Base-by-base conservation (phyloP, 2,113 vertebrate species). In the Sterrhoptilus dennistouni region DNA sequence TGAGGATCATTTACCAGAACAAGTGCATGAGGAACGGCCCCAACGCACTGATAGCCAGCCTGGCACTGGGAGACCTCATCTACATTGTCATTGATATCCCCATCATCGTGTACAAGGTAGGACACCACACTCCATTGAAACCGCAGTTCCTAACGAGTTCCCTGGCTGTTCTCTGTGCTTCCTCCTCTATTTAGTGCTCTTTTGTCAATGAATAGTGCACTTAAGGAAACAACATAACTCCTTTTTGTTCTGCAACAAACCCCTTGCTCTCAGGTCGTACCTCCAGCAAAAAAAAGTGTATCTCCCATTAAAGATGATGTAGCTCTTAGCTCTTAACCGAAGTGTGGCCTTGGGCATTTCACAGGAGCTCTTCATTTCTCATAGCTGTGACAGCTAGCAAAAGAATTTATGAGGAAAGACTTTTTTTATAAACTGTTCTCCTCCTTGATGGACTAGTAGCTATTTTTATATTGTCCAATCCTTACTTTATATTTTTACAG, bases 1-100 rank as follows among this genome's bases (percentile, higher is more conserved):
- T 99, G 90, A 98, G 98, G 98, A 99, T 99, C 98, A 99, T 99
- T 97, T 99, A 99, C 97, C 98, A 99, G 97, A 99, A 99, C 97
- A 99, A 99, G 97, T 99, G 99, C 59, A 99, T 99, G 99, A 98
- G 99, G 98, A 99, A 99, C 15, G 99, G 99, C 86, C 99, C 99
- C 13, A 99, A 99, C 6, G 99, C 99, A 0, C 98, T 99, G 95
- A 99, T 99, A 83, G 99, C 99, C 96, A 99, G 99, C 65, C 98
- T 99, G 96, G 99, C 99, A 6, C 97, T 99, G 20, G 99, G 99
- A 70, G 99, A 99, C 98, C 99, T 99, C 47, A 99, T 99, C 97
- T 99, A 99, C 93, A 99, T 99, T 83, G 98, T 98, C 96, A 99
- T 99, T 80, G 99, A 98, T 53, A 99, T 99, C 93, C 99, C 99